A percentile compares a stretch with the other conserved stretches of the same genome.
phyloP scores from a whole-genome alignment of 2,888 invertebrate genomes.

The Malthinus flaveolus region DNA sequence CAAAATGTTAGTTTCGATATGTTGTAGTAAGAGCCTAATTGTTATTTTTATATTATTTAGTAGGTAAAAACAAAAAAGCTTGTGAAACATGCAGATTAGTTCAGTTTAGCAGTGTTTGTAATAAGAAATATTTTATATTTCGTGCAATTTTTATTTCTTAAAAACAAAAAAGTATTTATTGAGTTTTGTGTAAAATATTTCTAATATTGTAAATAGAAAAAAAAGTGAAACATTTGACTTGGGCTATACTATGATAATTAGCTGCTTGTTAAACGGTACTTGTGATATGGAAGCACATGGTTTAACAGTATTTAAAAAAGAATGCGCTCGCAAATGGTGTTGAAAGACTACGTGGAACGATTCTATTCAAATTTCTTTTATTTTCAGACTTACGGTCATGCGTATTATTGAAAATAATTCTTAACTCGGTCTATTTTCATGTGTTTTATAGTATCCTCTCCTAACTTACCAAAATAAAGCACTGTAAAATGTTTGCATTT shows the following conservation, averaged over 20 bases:
- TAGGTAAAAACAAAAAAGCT: constrained; percentile 45
- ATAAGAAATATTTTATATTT: constrained; percentile 30
- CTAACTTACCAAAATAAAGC: constrained; percentile 38
- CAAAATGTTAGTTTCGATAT: constrained; percentile 46
- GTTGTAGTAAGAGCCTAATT: constrained; percentile 54
- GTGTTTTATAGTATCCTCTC: constrained; percentile 37
- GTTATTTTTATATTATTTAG: constrained; percentile 55
- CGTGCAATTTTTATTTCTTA: constrained; percentile 30
- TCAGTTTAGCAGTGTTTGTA: constrained; percentile 29
- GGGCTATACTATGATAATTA: constrained; percentile 32
- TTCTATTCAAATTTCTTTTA: background rate
- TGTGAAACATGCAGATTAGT: constrained; percentile 29
- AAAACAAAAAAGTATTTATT: constrained; percentile 33
- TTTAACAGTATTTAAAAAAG: constrained; percentile 35
- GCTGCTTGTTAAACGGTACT: constrained; percentile 36
- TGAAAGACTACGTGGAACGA: background rate
- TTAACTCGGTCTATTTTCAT: constrained; percentile 36
- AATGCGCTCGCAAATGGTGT: constrained; percentile 2
- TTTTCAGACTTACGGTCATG: constrained; percentile 27
- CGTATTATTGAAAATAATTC: constrained; percentile 33
- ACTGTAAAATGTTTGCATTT: constrained; percentile 41
- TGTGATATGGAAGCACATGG: constrained; percentile 39
- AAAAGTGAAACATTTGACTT: constrained; percentile 33
- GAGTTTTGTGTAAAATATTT: constrained; percentile 33
- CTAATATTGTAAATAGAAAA: constrained; percentile 28